Base-by-base conservation (phyloP, 2,888 invertebrate genomes). In the Pyrochroa serraticornis region DNA sequence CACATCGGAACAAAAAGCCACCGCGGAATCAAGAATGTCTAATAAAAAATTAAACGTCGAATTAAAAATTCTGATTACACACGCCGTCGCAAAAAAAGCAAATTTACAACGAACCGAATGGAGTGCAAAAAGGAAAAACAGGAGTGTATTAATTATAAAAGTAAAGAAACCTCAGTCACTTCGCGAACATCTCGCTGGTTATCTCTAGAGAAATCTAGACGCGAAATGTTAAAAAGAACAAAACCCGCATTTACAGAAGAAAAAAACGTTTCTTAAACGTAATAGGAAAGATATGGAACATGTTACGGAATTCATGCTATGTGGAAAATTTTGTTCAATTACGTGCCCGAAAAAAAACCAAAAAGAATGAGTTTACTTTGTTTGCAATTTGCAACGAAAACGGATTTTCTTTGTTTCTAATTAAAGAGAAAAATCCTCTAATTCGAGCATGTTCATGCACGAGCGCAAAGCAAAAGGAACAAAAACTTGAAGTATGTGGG, bases 191-290 rank as follows among this genome's bases (percentile, higher is more conserved):
- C 43, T 58, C 22, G 7, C 35, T 7, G 14, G 22, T 34, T 52
- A 59, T 59, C 59, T 59, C 54, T 33, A 31, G 54, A 59, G 54
- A 59, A 59, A 59, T 59, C 50, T 50, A 45, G 50, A 49, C 37
- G 39, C 39, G 52, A 38, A 52, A 38, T 44, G 37, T 44, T 52
- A 44, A 52, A 52, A 45, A 43, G 43, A 43, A 12, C 50, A 50
- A 42, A 35, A 7, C 10, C 3, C 22, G 14, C 34, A 22, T 14
- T 32, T 32, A 13, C 39, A 39, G 10, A 37, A 46, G 46, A 53
- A 8, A 9, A 38, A 14, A 12, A 6, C 32, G 30, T 30, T 36
- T 43, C 10, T 43, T 9, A 41, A 50, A 50, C 9, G 43, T 43
- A 31, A 32, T 9, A 36, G 30, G 12, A 50, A 34, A 42, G 35